These are phyloP conservation scores for Eugnorisma glareosa DNA, from an alignment of 2,888 invertebrate species.

Conservation along the genomic window DNA sequence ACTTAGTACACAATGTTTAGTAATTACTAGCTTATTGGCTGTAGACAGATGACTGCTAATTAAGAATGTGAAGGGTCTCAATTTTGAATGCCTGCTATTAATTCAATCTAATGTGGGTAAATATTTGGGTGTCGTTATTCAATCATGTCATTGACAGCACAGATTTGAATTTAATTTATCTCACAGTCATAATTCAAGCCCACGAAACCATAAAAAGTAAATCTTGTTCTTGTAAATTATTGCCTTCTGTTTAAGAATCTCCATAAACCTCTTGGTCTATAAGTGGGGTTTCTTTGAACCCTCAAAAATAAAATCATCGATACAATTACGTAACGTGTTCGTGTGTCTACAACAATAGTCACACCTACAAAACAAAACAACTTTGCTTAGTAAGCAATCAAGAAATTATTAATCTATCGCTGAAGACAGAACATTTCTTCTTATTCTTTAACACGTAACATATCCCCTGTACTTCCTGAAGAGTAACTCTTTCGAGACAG, in stretches of 20 bases:
- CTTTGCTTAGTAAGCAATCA: not conserved
- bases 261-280: no score
- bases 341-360: not conserved
- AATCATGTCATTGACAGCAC: not conserved
- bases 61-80: conserved; percentile 22
- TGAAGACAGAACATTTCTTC: not conserved
- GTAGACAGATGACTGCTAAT: conserved; percentile 37
- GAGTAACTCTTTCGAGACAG: no score
- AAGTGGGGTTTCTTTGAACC: not conserved
- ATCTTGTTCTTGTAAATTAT: not conserved
- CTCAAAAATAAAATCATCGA: not conserved
- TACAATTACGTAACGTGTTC: not conserved
- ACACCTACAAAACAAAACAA: not conserved
- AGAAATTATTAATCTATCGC: not conserved
- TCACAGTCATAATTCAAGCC: not conserved
- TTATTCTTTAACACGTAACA: not conserved
- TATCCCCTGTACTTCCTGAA: not conserved
- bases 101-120: conserved; percentile 21
- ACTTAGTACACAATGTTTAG: not conserved
- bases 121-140: not conserved
- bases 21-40: conserved; percentile 20
- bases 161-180: not conserved
- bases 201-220: not conserved
- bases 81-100: not conserved
- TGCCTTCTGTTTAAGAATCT: not conserved